Evolutionary conservation across 2,113 vertebrate species (phyloP).

Genomic region (Dunckerocampus dactyliophorus): DNA sequence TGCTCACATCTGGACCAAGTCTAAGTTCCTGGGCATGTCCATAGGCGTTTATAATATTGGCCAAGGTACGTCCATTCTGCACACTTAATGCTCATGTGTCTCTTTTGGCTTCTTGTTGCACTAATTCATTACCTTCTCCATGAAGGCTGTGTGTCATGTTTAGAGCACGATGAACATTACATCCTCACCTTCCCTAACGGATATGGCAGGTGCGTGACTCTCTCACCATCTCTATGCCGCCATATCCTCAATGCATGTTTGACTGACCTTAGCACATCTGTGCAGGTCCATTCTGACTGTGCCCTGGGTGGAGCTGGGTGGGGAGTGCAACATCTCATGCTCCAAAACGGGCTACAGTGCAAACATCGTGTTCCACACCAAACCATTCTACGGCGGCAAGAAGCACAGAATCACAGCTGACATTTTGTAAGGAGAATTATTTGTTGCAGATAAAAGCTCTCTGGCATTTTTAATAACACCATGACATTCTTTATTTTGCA

Average conservation of each 20-base stretch:
- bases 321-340: slow-evolving; percentile 94
- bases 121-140: not conserved
- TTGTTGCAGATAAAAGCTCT: not conserved
- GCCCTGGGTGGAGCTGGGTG: slow-evolving; percentile 98
- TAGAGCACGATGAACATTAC: slow-evolving; percentile 96
- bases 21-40: slow-evolving; percentile 98
- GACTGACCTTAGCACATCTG: slow-evolving; percentile 16
- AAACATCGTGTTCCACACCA: slow-evolving; percentile 94
- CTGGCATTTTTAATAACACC: not conserved
- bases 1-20: slow-evolving; percentile 99
- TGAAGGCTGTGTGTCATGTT: slow-evolving; percentile 92
- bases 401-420: slow-evolving; percentile 98
- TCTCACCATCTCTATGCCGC: not conserved
- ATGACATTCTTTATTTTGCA: slow-evolving; percentile 50
- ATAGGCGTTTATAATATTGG: slow-evolving; percentile 99
- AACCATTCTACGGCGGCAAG: slow-evolving; percentile 98
- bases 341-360: slow-evolving; percentile 95
- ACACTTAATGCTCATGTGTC: not conserved
- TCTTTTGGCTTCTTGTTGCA: not conserved
- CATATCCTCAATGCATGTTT: not conserved
- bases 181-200: slow-evolving; percentile 98
- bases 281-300: slow-evolving; percentile 97
- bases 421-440: slow-evolving; percentile 82
- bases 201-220: slow-evolving; percentile 82
- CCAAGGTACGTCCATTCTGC: slow-evolving; percentile 78